Evolutionary conservation across 2,797 vertebrate species (phyloP).

Genomic region (Rhinogobio ventralis): DNA sequence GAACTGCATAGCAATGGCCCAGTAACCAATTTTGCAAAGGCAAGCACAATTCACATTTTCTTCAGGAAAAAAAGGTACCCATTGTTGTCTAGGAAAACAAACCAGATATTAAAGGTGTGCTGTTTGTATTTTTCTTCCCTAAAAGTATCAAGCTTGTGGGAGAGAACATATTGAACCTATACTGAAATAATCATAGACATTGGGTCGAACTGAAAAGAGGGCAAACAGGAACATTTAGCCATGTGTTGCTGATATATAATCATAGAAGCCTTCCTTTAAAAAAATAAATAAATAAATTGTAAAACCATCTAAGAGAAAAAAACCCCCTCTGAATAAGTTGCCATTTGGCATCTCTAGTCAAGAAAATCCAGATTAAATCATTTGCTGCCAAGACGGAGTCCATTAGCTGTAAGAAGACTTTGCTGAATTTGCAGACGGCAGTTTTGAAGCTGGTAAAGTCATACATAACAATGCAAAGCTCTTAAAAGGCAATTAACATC

Average conservation of each 20-base stretch:
- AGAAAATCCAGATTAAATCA: conserved; percentile 8
- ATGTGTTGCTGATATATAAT: neutral
- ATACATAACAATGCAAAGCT: conserved; percentile 18
- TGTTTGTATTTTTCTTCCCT: neutral
- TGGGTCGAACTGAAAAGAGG: neutral
- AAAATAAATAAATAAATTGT: neutral
- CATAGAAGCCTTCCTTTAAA: neutral
- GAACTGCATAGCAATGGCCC: neutral
- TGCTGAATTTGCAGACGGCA: conserved; percentile 2
- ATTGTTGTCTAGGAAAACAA: neutral
- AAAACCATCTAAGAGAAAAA: neutral
- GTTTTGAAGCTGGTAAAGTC: neutral
- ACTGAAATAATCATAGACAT: neutral
- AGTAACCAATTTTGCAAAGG: neutral
- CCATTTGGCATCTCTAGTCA: conserved; percentile 16
- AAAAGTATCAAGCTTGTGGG: conserved; percentile 1
- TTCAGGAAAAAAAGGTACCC: neutral
- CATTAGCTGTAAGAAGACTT: conserved; percentile 24
- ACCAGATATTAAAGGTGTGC: neutral
- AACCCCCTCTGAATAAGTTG: neutral
- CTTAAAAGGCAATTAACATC: conserved; percentile 19
- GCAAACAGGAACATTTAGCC: neutral
- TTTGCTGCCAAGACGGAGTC: conserved; percentile 3
- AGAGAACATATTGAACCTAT: neutral
- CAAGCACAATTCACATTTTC: neutral